Base-by-base conservation (phyloP, 1,140 invertebrate species). In the Drosophila simulans region DNA sequence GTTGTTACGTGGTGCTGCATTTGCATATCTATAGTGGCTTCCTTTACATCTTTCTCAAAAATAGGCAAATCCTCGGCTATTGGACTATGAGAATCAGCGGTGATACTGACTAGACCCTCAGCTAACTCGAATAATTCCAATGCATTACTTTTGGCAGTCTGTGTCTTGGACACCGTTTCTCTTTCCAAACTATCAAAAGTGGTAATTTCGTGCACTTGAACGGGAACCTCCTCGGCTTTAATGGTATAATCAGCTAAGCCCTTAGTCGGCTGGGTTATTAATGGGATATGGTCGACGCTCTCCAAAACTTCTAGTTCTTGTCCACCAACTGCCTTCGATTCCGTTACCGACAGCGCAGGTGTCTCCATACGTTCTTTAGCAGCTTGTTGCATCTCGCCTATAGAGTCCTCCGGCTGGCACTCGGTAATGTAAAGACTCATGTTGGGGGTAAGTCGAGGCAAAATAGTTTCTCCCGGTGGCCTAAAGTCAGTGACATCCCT, bases 181-280 rank as follows among this genome's bases (percentile, higher is more conserved):
- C 4, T 46, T 8, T 35, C 15, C 0, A 83, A 13, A 8, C 66
- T 52, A 2, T 88, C 83, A 25, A 80, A 57, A 15, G 70, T 13
- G 35, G 54, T 93, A 80, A 15, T 95, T 95, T 94, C 96, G 95
- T 85, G 94, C 93, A 93, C 96, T 95, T 73, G 94, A 94, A 49
- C 94, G 17, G 73, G 37, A 7, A 53, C 15, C 1, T 60, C 54
- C 39, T 89, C 45, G 0, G 77, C 11, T 3, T 71, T 77, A 1
- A 91, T 5, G 10, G 49, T 60, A 1, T 74, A 37, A 8, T 79
- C 56, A 4, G 86, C 90, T 3, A 45, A 25, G 8, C 25, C 42
- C 10, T 72, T 64, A 0, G 40, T 54, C 0, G 86, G 77, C 3
- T 69, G 46, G 0, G 39, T 37, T 10, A 48, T 34, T 17, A 20